Percentiles rank a stretch among this genome's conserved stretches.
Conservation (phyloP, 1,140 invertebrate species). For the Callitettix versicolor region DNA sequence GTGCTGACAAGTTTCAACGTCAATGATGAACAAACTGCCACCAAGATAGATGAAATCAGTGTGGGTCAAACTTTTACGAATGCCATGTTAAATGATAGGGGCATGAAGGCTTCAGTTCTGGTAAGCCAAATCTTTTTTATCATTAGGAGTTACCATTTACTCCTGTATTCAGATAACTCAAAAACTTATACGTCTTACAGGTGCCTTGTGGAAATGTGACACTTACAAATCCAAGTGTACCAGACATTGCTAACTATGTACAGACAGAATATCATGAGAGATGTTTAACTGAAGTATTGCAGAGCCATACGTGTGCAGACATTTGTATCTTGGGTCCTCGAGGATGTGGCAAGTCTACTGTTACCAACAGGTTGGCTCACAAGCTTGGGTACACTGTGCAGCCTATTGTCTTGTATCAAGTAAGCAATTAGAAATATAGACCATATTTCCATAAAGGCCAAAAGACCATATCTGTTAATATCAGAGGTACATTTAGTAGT, state of each 20-base stretch:
- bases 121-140: no score
- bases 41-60: neutral
- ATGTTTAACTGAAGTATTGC: conserved; percentile 63
- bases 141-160: no score
- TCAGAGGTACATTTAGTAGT: no score
- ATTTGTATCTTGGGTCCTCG: conserved; percentile 82
- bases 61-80: neutral
- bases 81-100: neutral
- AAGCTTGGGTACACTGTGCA: conserved; percentile 69
- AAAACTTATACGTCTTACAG: no score
- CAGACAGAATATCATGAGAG: conserved; percentile 70
- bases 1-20: conserved; percentile 52
- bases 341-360: conserved; percentile 83
- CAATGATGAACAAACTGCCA: conserved; percentile 16
- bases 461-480: no score
- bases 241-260: conserved; percentile 37
- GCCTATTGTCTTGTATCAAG: conserved; percentile 83
- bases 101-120: neutral
- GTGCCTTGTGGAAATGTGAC: conserved; percentile 30
- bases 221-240: conserved; percentile 2
- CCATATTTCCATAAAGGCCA: no score
- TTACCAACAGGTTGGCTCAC: conserved; percentile 64
- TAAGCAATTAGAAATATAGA: conserved; percentile 25
- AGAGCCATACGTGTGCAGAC: conserved; percentile 67
- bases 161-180: no score